Percentiles rank a stretch among this genome's conserved stretches.
Evolutionary conservation across 2,113 vertebrate genomes (phyloP).

Genomic region (Oreochromis tanganicae): DNA sequence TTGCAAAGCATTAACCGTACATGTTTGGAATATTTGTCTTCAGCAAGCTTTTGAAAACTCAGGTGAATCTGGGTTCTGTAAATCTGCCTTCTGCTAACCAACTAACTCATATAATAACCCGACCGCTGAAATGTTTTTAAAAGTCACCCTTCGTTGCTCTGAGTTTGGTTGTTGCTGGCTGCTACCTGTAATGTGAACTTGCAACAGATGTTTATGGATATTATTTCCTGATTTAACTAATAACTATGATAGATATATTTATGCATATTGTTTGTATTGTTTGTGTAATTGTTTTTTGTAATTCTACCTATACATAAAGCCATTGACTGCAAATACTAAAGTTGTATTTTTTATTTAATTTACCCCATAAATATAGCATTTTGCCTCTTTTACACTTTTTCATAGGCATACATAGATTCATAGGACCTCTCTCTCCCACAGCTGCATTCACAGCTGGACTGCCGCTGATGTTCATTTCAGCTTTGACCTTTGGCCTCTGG

Average conservation of each 20-base stretch:
- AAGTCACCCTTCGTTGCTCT: conserved; percentile 3
- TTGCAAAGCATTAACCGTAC: neutral
- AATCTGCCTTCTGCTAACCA: conserved; percentile 7
- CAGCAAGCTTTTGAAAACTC: neutral
- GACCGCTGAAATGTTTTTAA: conserved; percentile 58
- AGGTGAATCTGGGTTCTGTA: conserved; percentile 10
- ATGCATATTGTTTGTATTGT: conserved; percentile 33
- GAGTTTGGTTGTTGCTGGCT: conserved; percentile 14
- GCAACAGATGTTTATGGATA: conserved; percentile 31
- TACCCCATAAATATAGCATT: neutral
- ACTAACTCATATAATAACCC: conserved; percentile 15
- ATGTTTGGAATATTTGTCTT: neutral
- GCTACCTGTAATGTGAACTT: conserved; percentile 29
- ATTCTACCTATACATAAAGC: conserved; percentile 45
- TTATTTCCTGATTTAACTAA: conserved; percentile 18
- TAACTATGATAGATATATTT: conserved; percentile 26
- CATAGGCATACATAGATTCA: neutral
- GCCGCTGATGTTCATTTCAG: neutral
- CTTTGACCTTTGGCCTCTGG: neutral
- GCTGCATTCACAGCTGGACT: neutral
- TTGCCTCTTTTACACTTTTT: neutral
- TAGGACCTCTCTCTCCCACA: neutral
- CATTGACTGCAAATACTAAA: conserved; percentile 22
- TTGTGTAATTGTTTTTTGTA: conserved; percentile 52
- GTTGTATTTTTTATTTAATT: neutral